A percentile compares a stretch with the other conserved stretches of the same genome.
Evolutionary conservation across 2,113 vertebrate genomes (phyloP).

Genomic region (Myotis davidii): DNA sequence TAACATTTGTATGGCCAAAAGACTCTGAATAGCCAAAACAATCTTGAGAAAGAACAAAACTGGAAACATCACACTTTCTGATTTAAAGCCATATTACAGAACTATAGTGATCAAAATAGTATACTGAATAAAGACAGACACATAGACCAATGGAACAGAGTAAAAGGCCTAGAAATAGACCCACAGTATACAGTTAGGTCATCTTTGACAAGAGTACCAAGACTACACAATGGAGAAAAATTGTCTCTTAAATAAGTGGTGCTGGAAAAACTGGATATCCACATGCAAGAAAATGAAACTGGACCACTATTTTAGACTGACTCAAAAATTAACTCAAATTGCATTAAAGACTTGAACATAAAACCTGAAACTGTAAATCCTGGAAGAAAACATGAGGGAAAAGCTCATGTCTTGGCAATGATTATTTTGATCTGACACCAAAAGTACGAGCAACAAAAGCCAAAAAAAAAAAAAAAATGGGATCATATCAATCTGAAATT

Average conservation of each 20-base stretch:
- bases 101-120: not conserved
- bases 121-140: not conserved
- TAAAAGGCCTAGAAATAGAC: not conserved
- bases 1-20: not conserved
- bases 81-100: not conserved
- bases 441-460: not conserved
- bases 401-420: not conserved
- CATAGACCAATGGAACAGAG: not conserved
- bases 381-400: not conserved
- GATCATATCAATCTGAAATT: not conserved
- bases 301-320: not conserved
- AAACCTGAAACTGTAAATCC: not conserved
- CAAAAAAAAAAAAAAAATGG: not conserved
- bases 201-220: not conserved
- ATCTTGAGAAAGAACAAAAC: not conserved
- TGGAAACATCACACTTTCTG: not conserved
- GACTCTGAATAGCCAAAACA: not conserved
- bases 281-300: not conserved
- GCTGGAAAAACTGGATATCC: not conserved
- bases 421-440: not conserved
- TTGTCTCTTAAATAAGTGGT: not conserved
- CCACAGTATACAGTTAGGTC: not conserved
- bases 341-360: not conserved
- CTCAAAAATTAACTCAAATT: not conserved
- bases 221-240: not conserved